Percentiles rank a stretch among this genome's conserved stretches.
Evolutionary conservation across 2,797 vertebrate genomes (phyloP).

Genomic region (Etheostoma perlongum): DNA sequence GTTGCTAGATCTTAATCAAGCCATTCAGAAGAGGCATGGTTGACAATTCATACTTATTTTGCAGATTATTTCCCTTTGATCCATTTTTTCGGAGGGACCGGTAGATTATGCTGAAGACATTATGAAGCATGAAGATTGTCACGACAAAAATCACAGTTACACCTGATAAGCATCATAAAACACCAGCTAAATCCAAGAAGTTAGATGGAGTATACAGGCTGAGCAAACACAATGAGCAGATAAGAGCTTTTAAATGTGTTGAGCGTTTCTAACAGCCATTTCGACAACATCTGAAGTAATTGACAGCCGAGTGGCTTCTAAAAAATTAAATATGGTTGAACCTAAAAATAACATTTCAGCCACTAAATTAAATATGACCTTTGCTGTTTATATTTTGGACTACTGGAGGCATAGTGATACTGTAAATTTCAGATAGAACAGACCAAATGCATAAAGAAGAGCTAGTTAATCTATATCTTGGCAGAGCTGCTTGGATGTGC

Average conservation of each 20-base stretch:
- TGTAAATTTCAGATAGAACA: slow-evolving; percentile 41
- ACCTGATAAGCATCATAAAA: slow-evolving; percentile 79
- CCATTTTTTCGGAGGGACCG: slow-evolving; percentile 32
- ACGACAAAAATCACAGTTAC: slow-evolving; percentile 73
- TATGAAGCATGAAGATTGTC: slow-evolving; percentile 77
- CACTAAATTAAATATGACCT: slow-evolving; percentile 44
- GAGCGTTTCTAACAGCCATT: slow-evolving; percentile 32
- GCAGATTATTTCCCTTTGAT: slow-evolving; percentile 52
- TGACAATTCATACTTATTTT: slow-evolving; percentile 60
- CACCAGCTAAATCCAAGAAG: slow-evolving; percentile 50
- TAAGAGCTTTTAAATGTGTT: slow-evolving; percentile 45
- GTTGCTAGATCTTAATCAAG: slow-evolving; percentile 82
- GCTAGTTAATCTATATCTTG: slow-evolving; percentile 48
- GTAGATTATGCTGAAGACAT: slow-evolving; percentile 74
- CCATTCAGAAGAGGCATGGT: slow-evolving; percentile 51
- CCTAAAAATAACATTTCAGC: slow-evolving; percentile 24
- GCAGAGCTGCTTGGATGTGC: slow-evolving; percentile 46
- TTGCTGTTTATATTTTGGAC: slow-evolving; percentile 29
- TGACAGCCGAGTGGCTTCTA: slow-evolving; percentile 13
- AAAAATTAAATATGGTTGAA: not conserved
- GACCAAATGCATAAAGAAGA: slow-evolving; percentile 39
- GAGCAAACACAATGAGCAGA: slow-evolving; percentile 46
- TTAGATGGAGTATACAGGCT: slow-evolving; percentile 44
- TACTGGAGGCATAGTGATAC: slow-evolving; percentile 15
- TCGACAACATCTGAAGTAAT: slow-evolving; percentile 28